Base-by-base conservation (phyloP, 1,140 invertebrate genomes). In the Aphis craccivora region DNA sequence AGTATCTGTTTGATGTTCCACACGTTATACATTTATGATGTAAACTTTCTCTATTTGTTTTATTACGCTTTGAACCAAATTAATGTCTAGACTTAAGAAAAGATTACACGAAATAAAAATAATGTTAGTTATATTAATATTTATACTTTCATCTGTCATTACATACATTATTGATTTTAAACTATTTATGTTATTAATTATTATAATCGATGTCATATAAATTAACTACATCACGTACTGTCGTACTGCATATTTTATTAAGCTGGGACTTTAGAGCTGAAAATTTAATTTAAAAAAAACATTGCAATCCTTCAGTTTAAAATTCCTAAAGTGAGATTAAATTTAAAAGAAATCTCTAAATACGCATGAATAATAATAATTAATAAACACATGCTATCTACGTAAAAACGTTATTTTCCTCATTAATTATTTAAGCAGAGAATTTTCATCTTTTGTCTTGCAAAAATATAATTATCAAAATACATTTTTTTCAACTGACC, bases 391-490 rank as follows among this genome's bases (percentile, higher is more conserved):
- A 35, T n/a, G 48, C n/a, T 37, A 55, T 35, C n/a, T 37, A 55
- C 51, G 88, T 18, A 67, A 67, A 43, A 90, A 67, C 55, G 37
- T 67, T 67, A 37, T 67, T 53, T 90, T 67, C 25, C 53, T 93
- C 48, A 37, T 93, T 93, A 93, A 93, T 93, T 93, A 93, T 93
- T 93, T 93, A 93, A 93, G 45, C 51, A 37, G 67, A 93, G 81
- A 20, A 86, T 92, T 84, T 86, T 53, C 91, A 51, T 86, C 81
- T 84, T 92, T 92, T 84, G 91, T 92, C 22, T 43, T 25, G 45
- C 81, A 92, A 93, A 93, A 93, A 86, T 84, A 86, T 93, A 93
- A 93, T 93, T 84, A 55, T 93, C 43, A 84, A 93, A 93, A 53
- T 51, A 92, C 35, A 86, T 35, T 84, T 45, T 93, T 76, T 45